phyloP scores from a whole-genome alignment of 2,797 vertebrate species.

The Threskiornis aethiopicus region DNA sequence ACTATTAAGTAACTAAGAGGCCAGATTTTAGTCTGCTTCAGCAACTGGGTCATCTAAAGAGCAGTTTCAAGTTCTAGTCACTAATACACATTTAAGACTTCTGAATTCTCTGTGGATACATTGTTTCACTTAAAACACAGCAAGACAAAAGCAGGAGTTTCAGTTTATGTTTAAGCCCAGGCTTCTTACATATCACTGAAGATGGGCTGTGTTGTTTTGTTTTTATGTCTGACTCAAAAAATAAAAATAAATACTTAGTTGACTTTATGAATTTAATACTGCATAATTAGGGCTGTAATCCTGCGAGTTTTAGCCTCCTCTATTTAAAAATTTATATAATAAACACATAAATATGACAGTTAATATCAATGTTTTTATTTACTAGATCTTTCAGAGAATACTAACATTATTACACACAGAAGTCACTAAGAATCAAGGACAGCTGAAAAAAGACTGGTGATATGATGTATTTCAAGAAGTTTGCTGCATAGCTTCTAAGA shows the following conservation, averaged over 20 bases:
- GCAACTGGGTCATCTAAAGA: conserved; percentile 3
- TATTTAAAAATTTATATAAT: background rate
- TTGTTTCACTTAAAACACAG: background rate
- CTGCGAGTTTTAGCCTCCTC: background rate
- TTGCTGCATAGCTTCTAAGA: background rate
- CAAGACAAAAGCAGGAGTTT: background rate
- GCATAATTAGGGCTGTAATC: background rate
- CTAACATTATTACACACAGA: background rate
- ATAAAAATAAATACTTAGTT: background rate
- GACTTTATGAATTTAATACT: background rate
- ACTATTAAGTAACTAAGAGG: background rate
- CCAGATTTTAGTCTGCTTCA: background rate
- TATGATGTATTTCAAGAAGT: background rate
- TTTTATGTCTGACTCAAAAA: background rate
- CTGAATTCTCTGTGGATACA: background rate
- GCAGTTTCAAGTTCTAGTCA: background rate
- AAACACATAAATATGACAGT: background rate
- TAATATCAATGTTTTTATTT: background rate
- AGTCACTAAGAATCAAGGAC: background rate
- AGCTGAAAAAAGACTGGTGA: background rate
- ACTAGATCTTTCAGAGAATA: background rate
- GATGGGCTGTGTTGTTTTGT: background rate
- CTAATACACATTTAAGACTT: background rate
- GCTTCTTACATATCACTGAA: background rate
- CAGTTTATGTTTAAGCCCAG: background rate